A percentile compares a stretch with the other conserved stretches of the same genome.
These are phyloP conservation scores for Pseudorhiza aurosa DNA, from an alignment of 30 jellyfish, hydroid and myxozoan genomes.

Conservation along the genomic window DNA sequence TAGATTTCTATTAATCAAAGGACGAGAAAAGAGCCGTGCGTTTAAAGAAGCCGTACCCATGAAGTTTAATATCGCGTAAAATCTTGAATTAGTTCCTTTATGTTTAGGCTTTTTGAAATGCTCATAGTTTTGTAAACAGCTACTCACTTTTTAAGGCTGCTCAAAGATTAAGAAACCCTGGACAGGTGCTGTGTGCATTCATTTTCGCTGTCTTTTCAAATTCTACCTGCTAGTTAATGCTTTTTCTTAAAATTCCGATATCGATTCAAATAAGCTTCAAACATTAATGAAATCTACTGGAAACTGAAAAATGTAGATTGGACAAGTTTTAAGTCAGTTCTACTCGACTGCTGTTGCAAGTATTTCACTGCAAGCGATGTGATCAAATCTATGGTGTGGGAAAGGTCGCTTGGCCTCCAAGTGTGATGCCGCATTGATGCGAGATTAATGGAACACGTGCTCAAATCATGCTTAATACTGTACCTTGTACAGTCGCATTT, in stretches of 20 bases:
- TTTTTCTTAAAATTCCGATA: too few relatives aligned
- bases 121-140: constrained; percentile 44
- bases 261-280: constrained; percentile 18
- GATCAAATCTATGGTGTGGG: too few relatives aligned
- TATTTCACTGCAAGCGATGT: too few relatives aligned
- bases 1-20: not conserved
- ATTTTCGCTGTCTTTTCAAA: constrained; percentile 35
- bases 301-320: not conserved
- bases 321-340: too few relatives aligned
- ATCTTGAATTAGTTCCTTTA: constrained; percentile 36
- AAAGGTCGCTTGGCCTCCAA: too few relatives aligned
- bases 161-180: constrained; percentile 25
- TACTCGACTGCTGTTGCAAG: too few relatives aligned
- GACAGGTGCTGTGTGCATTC: constrained; percentile 30
- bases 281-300: constrained; percentile 18
- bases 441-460: too few relatives aligned
- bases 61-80: constrained; percentile 1
- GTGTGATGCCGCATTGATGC: too few relatives aligned
- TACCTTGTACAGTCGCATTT: too few relatives aligned
- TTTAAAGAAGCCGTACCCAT: not conserved
- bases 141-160: constrained; percentile 4
- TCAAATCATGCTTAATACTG: too few relatives aligned
- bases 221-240: constrained; percentile 40
- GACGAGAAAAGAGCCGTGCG: not conserved
- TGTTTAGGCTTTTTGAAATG: constrained; percentile 20